Evolutionary conservation across 35 echinoderm and acorn worm genomes (phyloP).

Genomic region (Patiria miniata): DNA sequence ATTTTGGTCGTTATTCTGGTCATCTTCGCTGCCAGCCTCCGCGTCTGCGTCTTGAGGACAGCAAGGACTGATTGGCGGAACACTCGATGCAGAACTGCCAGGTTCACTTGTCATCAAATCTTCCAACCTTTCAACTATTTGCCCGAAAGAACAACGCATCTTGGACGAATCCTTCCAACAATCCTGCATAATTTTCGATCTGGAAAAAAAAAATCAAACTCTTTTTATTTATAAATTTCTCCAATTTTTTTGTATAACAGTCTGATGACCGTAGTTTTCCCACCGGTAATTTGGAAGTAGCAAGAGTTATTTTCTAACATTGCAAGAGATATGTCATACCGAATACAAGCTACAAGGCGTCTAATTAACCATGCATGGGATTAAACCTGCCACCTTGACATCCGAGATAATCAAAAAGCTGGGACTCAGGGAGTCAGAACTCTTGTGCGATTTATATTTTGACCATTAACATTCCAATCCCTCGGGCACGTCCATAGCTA

Average conservation of each 20-base stretch:
- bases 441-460: no score
- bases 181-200: neutral
- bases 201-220: neutral
- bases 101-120: neutral
- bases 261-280: no score
- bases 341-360: neutral
- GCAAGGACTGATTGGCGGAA: no score
- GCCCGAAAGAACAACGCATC: conserved; percentile 9
- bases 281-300: neutral
- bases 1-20: no score
- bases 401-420: no score
- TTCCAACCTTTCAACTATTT: neutral
- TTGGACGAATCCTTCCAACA: conserved; percentile 9
- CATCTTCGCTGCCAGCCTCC: no score
- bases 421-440: no score
- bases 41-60: no score
- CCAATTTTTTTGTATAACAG: neutral
- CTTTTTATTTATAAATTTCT: neutral
- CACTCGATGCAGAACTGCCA: no score
- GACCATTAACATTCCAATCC: no score
- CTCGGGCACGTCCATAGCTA: no score
- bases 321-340: neutral
- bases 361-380: neutral
- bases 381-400: neutral
- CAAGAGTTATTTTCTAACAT: neutral